Evolutionary conservation across 2,113 vertebrate genomes (phyloP), one percentile per base, ranked within the genome.

Genomic region (Hippocampus abdominalis): DNA sequence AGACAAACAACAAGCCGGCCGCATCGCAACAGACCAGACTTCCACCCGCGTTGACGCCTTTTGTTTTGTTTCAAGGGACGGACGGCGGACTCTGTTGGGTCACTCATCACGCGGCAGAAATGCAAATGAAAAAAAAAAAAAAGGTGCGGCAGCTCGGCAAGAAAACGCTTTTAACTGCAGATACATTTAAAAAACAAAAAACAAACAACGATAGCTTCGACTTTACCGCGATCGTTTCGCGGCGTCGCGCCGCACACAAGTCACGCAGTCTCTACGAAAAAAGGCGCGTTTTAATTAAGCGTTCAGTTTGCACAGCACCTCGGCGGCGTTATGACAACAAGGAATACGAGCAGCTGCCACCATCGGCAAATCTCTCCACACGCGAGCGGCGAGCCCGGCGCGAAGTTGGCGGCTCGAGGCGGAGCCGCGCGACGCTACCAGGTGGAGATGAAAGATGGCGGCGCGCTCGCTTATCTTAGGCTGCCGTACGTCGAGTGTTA

Each of bases 371-470:
- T 72, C 66, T 71, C 62, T 49, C 60, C 21, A n/a, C 51, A 23
- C 51, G 51, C 10, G 21, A 49, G 48, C 48, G 46, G 46, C 46
- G 9, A 10, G 23, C 54, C 74, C 75, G 76, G 72, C 73, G 51
- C 76, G 53, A 68, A 32, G 23, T 60, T 54, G 66, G 76, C 71
- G 6, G 8, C 16, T 15, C 46, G 15, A 20, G 16, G 23, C 8
- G 1, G 13, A 25, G 23, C 54, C 54, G 1, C 6, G 8, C 10
- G 21, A 15, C 12, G 71, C 57, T 2, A 54, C 44, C 25, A n/a
- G 64, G 64, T 51, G 27, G 63, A 57, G 66, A 80, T 82, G 66
- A 83, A 86, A 83, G 69, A 48, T 66, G 9, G 40, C 39, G 39
- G 27, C 40, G 48, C 67, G 62, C 63, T 68, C 39, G 27, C 25